These are phyloP conservation scores for Andrena minutula DNA, from an alignment of 2,888 invertebrate genomes.

Conservation along the genomic window DNA sequence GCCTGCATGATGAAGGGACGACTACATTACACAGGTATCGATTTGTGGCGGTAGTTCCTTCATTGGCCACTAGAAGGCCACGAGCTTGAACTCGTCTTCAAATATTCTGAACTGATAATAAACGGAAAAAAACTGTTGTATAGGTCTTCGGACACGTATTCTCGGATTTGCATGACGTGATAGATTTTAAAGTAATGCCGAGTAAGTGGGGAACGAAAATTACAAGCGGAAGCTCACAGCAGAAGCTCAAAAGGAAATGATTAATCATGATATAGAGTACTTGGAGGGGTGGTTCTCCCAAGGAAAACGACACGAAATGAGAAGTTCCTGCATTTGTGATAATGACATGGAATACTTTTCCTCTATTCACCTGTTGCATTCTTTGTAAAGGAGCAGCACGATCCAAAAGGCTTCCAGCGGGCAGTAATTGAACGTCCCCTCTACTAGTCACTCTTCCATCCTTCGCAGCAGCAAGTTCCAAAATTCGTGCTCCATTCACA, in stretches of 20 bases:
- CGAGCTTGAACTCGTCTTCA: background rate
- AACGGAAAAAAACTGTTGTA: background rate
- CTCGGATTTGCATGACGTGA: too few relatives aligned
- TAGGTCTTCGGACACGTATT: too few relatives aligned
- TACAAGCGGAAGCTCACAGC: too few relatives aligned
- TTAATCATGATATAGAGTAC: too few relatives aligned
- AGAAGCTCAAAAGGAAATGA: too few relatives aligned
- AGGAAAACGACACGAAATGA: too few relatives aligned
- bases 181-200: too few relatives aligned
- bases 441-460: constrained; percentile 91
- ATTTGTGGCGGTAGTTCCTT: background rate
- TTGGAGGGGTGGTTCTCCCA: too few relatives aligned
- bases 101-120: background rate
- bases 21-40: background rate
- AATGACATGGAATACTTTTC: background rate
- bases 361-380: constrained; percentile 92
- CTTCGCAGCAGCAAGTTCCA: constrained; percentile 94
- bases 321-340: background rate
- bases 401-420: constrained; percentile 89
- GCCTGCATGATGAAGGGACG: background rate
- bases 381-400: constrained; percentile 91
- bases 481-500: constrained; percentile 92
- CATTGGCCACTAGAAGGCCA: constrained; percentile 1
- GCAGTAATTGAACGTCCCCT: constrained; percentile 93
- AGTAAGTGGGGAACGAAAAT: too few relatives aligned